Base-by-base conservation (phyloP, 1,140 invertebrate species). In the Drosophila malerkotliana region DNA sequence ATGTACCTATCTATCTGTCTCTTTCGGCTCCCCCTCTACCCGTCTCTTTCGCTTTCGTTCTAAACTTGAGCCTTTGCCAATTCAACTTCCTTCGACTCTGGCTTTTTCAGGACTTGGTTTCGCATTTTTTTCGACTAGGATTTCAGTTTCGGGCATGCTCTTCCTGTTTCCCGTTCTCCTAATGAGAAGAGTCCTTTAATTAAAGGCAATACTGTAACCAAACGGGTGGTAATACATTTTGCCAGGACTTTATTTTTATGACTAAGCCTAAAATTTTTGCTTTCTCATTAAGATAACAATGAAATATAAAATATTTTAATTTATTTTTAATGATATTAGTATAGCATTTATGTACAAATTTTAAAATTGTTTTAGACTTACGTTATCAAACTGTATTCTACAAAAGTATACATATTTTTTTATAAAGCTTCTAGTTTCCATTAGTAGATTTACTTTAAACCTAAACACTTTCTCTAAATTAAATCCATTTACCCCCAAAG, bases 121-220 rank as follows among this genome's bases (percentile, higher is more conserved):
- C 9, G 28, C 39, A 68, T 39, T 69, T 68, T 67, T 69, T 10
- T 37, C 21, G 60, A 28, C 63, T 61, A 47, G 34, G 60, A 67
- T 44, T 67, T 64, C 47, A 66, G 37, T 57, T 69, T 44, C 49
- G 39, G 24, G 21, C 10, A 5, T 7, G 41, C 30, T 53, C 21
- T 52, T 52, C 14, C 49, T 26, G 28, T 9, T 30, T 10, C 49
- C 32, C 14, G n/a, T 54, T 28, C 63, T 69, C 32, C 66, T 69
- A 69, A 69, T 69, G 67, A 69, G 67, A 44, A 51, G 56, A 69
- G 39, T 69, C 18, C 34, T 49, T 30, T 57, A 69, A 69, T 69
- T 68, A 68, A 66, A 54, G 64, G 28, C 64, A 47, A 34, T 37
- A n/a, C 15, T 18, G 44, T 47, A 10, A 6, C 18, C 15, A 4